Base-by-base conservation (phyloP, 2,888 invertebrate species). In the Anthrax anthrax region DNA sequence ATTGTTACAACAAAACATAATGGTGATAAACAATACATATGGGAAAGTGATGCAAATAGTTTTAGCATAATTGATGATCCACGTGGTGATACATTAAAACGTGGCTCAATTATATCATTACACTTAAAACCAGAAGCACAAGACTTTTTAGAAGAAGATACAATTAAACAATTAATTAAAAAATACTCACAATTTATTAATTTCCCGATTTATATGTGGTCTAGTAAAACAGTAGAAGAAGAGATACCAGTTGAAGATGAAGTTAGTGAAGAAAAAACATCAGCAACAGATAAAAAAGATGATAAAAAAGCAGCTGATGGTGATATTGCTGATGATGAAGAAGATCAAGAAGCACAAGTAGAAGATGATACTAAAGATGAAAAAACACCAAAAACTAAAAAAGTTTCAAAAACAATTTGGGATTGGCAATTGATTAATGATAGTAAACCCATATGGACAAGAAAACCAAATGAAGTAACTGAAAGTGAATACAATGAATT, bases 101-200 rank as follows among this genome's bases (percentile, higher is more conserved):
- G 98, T 57, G 98, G 95, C 63, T 84, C 92, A 14, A 82, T 84
- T 55, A 78, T 92, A 62, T 85, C 69, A 1, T 72, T 98, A 56
- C 81, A 91, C 63, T 70, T 98, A 68, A 98, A 99, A 72, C 91
- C 97, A 57, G 98, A 98, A 73, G 95, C 97, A 19, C 77, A 82
- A 55, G 97, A 97, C 72, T 98, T 88, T 75, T 71, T 97, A 60
- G 95, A 98, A 69, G 78, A 86, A 53, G 85, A 89, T 61, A 92
- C 92, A 1, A 77, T 98, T 56, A 84, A 84, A 59, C 81, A 82
- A 57, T 75, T 98, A 50, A 86, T 99, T 51, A 87, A 86, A 71
- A 98, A 97, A 70, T 99, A 98, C 72, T 95, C 95, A 6, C 97
- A 99, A 73, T 98, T 99, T 72, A 99, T 99, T 67, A 98, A 96